These are phyloP conservation scores for Drosophila rubida DNA, from an alignment of 2,888 invertebrate genomes.

Conservation along the genomic window DNA sequence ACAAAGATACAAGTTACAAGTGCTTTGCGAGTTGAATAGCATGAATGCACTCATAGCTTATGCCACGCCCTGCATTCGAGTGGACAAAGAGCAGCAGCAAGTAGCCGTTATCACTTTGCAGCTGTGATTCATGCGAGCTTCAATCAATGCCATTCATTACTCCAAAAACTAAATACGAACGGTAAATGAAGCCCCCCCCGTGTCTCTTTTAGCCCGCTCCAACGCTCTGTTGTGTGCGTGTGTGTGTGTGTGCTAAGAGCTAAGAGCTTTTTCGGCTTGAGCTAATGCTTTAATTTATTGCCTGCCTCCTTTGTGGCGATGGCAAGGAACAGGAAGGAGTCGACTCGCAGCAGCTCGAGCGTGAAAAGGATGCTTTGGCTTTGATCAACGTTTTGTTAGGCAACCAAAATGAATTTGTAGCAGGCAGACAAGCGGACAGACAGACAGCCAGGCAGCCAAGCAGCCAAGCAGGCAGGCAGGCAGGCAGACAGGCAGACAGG, in stretches of 20 bases:
- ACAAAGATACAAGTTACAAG: slow-evolving; percentile 39
- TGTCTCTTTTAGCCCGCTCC: too few relatives aligned
- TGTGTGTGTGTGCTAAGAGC: slow-evolving; percentile 49
- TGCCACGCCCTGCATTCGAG: slow-evolving; percentile 30
- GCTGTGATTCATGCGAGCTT: slow-evolving; percentile 75
- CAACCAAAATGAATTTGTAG: slow-evolving; percentile 78
- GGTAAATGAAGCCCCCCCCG: slow-evolving; percentile 72
- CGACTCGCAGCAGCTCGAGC: slow-evolving; percentile 66
- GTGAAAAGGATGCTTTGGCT: slow-evolving; percentile 80
- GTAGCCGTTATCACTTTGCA: slow-evolving; percentile 76
- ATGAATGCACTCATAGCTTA: slow-evolving; percentile 48
- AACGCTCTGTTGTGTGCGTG: neutral
- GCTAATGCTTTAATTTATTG: slow-evolving; percentile 79
- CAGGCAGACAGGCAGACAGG: slow-evolving; percentile 22
- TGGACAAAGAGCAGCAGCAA: slow-evolving; percentile 28
- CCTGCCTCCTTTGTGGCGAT: slow-evolving; percentile 68
- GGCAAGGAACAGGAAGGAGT: slow-evolving; percentile 4
- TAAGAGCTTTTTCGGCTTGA: slow-evolving; percentile 65
- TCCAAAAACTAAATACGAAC: slow-evolving; percentile 75
- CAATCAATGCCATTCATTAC: slow-evolving; percentile 78
- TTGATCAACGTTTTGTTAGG: slow-evolving; percentile 79
- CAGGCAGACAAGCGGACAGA: slow-evolving; percentile 23
- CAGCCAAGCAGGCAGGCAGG: neutral
- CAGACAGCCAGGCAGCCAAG: slow-evolving; percentile 17
- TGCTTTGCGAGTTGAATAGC: slow-evolving; percentile 25